A percentile compares a stretch with the other conserved stretches of the same genome.
These are phyloP conservation scores for Grallaria varia DNA, from an alignment of 2,113 vertebrate genomes.

Conservation along the genomic window DNA sequence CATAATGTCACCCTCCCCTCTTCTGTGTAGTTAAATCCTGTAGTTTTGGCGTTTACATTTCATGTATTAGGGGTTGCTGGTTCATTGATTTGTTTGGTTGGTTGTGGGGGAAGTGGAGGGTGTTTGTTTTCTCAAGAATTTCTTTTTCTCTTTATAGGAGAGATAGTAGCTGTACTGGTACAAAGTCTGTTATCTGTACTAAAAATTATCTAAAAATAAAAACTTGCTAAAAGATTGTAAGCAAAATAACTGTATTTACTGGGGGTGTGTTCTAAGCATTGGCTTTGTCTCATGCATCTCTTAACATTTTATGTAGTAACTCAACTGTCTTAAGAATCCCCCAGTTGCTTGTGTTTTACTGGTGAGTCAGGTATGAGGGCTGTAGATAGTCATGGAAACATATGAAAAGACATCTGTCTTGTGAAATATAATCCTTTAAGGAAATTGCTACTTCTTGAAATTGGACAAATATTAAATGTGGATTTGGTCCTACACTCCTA, in stretches of 20 bases:
- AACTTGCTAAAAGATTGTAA: neutral
- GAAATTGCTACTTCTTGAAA: neutral
- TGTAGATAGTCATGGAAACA: neutral
- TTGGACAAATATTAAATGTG: neutral
- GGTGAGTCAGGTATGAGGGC: neutral
- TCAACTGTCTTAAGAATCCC: neutral
- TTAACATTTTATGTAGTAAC: neutral
- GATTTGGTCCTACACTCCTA: neutral
- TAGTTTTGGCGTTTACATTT: neutral
- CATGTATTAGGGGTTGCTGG: neutral
- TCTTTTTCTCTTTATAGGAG: neutral
- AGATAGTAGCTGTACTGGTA: neutral
- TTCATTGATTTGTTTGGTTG: neutral
- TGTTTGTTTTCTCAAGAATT: neutral
- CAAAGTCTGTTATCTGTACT: neutral
- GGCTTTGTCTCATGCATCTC: neutral
- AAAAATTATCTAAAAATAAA: neutral
- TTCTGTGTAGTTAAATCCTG: neutral
- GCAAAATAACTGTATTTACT: neutral
- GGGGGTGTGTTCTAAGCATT: neutral
- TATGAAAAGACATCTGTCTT: neutral
- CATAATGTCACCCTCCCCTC: neutral
- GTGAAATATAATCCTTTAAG: neutral
- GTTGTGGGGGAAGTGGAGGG: accelerated
- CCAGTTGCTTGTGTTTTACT: neutral